Evolutionary conservation across 2,113 vertebrate species (phyloP), one percentile per base, ranked within the genome.

Genomic region (Onychostoma macrolepis): DNA sequence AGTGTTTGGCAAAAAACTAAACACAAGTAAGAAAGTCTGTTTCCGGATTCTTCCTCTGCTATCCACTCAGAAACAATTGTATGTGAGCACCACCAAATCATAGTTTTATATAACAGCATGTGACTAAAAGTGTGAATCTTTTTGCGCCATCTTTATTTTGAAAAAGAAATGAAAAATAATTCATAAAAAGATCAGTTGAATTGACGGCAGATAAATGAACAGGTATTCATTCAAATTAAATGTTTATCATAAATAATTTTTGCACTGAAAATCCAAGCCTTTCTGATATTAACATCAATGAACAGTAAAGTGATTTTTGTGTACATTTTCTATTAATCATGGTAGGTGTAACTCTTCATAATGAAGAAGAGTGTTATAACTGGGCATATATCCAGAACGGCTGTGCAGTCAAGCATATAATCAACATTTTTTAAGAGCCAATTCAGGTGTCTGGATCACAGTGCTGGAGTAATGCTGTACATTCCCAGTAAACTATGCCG

Each of bases 261-360:
- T 24, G 24, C 4, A 12, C 11, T 69, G 15, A 30, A 69, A 15
- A 69, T 17, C 12, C n/a, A 33, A 17, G 9, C 19, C 69, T 10
- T 72, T 38, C 17, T 72, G 30, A 43, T 75, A n/a, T 74, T 12
- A 74, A 6, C 11, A 11, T 24, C 38, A 41, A 7, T 45, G 4
- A 26, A 43, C 11, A 71, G 30, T 38, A 38, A 38, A 71, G 69
- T 71, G 69, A 71, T 1, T 45, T 38, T 74, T 74, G 38, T 75
- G 72, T 45, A 75, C 72, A 45, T 75, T 75, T 75, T 53, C 45
- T 28, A 78, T 50, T 53, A 53, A 78, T 78, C n/a, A 11, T 78
- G 45, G 0, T 33, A 33, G 6, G 12, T 30, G 41, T 43, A 45
- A 41, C 72, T 75, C 75, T 30, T 53, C 26, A 53, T 30, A 21